Evolutionary conservation across 1,140 invertebrate species (phyloP).

Genomic region (Bombus polaris): DNA sequence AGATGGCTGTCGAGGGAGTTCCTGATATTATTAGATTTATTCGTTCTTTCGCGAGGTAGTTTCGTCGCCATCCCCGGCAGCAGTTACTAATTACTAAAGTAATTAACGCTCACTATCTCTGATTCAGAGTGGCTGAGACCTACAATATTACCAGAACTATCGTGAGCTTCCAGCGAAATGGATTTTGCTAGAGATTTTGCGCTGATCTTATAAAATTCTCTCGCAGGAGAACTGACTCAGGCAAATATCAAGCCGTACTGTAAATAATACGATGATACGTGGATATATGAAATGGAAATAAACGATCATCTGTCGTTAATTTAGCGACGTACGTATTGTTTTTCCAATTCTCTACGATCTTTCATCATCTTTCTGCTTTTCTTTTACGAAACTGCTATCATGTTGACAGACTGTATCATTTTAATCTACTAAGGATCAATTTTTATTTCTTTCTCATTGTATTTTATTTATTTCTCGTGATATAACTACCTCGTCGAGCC

Average conservation of each 20-base stretch:
- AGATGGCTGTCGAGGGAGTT: not conserved
- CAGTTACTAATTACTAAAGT: constrained; percentile 41
- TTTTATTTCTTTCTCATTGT: no score
- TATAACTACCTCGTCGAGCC: no score
- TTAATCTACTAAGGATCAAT: no score
- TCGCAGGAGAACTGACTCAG: not conserved
- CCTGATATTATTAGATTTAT: constrained; percentile 22
- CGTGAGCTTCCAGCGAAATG: not conserved
- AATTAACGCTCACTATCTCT: constrained; percentile 38
- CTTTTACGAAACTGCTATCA: no score
- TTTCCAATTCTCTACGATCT: no score
- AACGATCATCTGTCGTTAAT: no score
- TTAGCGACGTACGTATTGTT: no score
- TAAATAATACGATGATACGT: not conserved
- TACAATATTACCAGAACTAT: constrained; percentile 21
- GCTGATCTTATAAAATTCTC: not conserved
- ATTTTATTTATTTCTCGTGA: no score
- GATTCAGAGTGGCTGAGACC: not conserved
- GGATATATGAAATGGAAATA: no score
- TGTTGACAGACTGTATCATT: no score
- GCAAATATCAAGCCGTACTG: not conserved
- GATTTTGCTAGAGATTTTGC: not conserved
- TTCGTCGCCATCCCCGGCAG: not conserved
- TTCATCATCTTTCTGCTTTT: no score
- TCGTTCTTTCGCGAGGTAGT: not conserved